A percentile compares a stretch with the other conserved stretches of the same genome.
Conservation (phyloP, 2,888 invertebrate genomes). For the Platerodrilus igneus region DNA sequence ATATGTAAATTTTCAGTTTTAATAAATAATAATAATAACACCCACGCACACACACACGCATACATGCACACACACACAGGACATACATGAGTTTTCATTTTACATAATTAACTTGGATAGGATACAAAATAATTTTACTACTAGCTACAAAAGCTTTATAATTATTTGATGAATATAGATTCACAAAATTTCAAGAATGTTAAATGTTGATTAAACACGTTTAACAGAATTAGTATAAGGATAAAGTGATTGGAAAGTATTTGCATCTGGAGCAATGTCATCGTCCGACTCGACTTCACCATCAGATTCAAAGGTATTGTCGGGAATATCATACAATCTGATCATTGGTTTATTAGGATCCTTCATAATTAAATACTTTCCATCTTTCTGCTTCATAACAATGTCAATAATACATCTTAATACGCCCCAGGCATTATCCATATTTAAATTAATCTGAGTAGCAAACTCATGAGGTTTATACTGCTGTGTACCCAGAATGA, state of each 20-base stretch:
- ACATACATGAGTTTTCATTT: too few species aligned
- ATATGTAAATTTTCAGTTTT: too few species aligned
- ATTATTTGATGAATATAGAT: too few species aligned
- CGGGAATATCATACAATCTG: conserved; percentile 95
- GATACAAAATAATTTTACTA: too few species aligned
- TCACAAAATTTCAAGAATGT: too few species aligned
- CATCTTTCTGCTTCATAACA: conserved; percentile 94
- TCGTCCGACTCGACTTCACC: conserved; percentile 87
- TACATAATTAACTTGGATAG: too few species aligned
- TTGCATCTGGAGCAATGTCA: conserved; percentile 50
- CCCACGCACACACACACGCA: too few species aligned
- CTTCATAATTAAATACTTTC: conserved; percentile 96
- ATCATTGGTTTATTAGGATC: conserved; percentile 99
- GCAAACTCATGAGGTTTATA: conserved; percentile 99
- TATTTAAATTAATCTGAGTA: conserved; percentile 95
- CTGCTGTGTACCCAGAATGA: conserved; percentile 94
- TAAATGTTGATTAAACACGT: conserved; percentile 25
- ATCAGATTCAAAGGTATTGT: conserved; percentile 97
- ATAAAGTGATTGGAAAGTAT: conserved; percentile 45
- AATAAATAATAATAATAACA: too few species aligned
- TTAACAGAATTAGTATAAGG: conserved; percentile 39
- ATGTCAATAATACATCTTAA: conserved; percentile 95
- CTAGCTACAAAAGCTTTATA: too few species aligned
- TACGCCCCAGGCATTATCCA: conserved; percentile 99
- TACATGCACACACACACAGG: too few species aligned